Evolutionary conservation across 2,797 vertebrate species (phyloP), one percentile per base, ranked within the genome.

Genomic region (Pangasius djambal): DNA sequence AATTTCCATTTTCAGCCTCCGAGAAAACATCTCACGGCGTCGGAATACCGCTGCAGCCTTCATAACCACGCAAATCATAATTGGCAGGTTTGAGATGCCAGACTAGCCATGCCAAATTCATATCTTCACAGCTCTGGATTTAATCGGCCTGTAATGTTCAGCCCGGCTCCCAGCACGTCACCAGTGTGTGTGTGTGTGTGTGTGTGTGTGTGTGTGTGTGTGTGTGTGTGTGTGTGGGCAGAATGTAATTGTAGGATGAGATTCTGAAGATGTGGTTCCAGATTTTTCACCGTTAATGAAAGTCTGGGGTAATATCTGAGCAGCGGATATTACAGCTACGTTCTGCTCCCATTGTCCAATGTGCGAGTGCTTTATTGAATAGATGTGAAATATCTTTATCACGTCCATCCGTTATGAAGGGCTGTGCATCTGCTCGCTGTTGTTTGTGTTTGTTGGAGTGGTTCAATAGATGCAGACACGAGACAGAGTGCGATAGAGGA

Each of bases 301-400:
- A 89, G 86, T 91, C 91, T 7, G 77, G 61, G 91, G 93, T 92
- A 94, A 96, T 96, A 95, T 95, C 93, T 90, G 90, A 89, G 87
- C 89, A 59, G 94, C 93, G 96, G 96, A 96, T 95, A 96, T 96
- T 96, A 94, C 90, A 93, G 94, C 87, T 92, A 89, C 90, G 91
- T 89, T 86, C 79, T 78, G 74, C 12, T 70, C 92, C 92, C 88
- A 83, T 87, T 89, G 86, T 90, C 89, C 86, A 77, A 89, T 52
- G 89, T 40, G 18, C 2, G 5, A 83, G 81, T 89, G 92, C 44
- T 91, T 92, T 95, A 95, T 95, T 94, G 93, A 94, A 95, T 83
- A 94, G 93, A 95, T 94, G 90, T 90, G 37, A 90, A 91, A 94
- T 94, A 90, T 88, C 89, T 93, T 92, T 88, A 81, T 85, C 89